These are phyloP conservation scores for Tuberolachnus salignus DNA, from an alignment of 2,888 invertebrate species.

Conservation along the genomic window DNA sequence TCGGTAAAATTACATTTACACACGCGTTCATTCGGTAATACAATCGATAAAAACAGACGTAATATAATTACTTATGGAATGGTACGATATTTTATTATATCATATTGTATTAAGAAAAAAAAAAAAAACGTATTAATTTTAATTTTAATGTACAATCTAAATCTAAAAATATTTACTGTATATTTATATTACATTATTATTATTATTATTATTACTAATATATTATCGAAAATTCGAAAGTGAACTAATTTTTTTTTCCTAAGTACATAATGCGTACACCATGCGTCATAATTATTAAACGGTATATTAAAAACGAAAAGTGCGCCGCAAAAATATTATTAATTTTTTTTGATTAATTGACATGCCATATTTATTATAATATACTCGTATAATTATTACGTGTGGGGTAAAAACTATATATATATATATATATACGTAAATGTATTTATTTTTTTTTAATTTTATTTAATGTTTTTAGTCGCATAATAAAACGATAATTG, in stretches of 20 bases:
- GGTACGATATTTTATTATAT: too few relatives aligned
- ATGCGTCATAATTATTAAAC: background rate
- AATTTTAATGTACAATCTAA: background rate
- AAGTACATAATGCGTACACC: too few relatives aligned
- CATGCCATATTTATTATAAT: conserved; percentile 38
- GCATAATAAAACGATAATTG: too few relatives aligned
- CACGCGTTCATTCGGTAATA: background rate
- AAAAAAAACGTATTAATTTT: background rate
- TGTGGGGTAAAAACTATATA: conserved; percentile 19
- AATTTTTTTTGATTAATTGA: conserved; percentile 48
- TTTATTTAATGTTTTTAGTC: too few relatives aligned
- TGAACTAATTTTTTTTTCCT: conserved; percentile 22
- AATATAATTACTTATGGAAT: too few relatives aligned
- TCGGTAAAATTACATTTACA: background rate
- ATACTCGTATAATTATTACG: background rate
- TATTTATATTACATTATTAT: conserved; percentile 27
- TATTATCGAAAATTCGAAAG: conserved; percentile 2
- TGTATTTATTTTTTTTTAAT: background rate
- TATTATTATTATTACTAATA: background rate
- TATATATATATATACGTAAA: background rate
- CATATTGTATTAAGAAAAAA: too few relatives aligned
- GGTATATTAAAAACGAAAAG: conserved; percentile 17
- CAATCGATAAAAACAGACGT: too few relatives aligned
- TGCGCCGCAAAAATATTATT: conserved; percentile 30
- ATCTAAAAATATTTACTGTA: too few relatives aligned